Evolutionary conservation across 2,113 vertebrate species (phyloP), one percentile per base, ranked within the genome.

Genomic region (Mus pahari): DNA sequence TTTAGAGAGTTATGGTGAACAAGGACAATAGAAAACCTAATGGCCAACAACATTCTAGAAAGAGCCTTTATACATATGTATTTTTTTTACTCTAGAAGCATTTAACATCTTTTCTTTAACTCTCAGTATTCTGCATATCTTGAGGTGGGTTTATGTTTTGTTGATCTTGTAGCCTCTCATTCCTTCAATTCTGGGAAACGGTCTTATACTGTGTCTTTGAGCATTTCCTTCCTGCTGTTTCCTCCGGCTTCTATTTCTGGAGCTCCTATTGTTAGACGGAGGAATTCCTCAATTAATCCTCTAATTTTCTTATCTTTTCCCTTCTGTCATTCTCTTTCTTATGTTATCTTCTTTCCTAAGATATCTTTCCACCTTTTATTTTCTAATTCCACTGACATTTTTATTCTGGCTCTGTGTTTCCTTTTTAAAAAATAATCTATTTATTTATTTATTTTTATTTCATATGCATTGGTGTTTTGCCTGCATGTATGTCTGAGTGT

Each of bases 221-320:
- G 58, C 58, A 6, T 64, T 94, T 95, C 48, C 48, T 90, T 96
- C 74, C 89, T 74, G 77, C 89, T 92, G 48, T 92, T 88, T 92
- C 42, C 42, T 81, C 79, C 50, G n/a, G 94, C 93, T 86, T 94
- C 88, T 96, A 86, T 94, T 96, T 97, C 79, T 89, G 86, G 86
- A 91, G 88, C 50, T 88, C 39, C 78, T 93, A 82, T 64, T 78
- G 53, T 92, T 93, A 89, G 73, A 75, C 66, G n/a, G 78, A 88
- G 50, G 86, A 90, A 68, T 94, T 96, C 60, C 60, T 95, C 96
- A 94, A 68, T 7, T 62, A 86, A 90, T 91, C 58, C 53, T 94
- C 74, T 36, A 53, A 92, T 96, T 92, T 92, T 92, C 74, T 95
- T 84, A 91, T 86, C 83, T 90, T 92, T 92, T 82, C 90, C 90